A percentile compares a stretch with the other conserved stretches of the same genome.
These are phyloP conservation scores for Drosophila helvetica DNA, from an alignment of 2,888 invertebrate species.

Conservation along the genomic window DNA sequence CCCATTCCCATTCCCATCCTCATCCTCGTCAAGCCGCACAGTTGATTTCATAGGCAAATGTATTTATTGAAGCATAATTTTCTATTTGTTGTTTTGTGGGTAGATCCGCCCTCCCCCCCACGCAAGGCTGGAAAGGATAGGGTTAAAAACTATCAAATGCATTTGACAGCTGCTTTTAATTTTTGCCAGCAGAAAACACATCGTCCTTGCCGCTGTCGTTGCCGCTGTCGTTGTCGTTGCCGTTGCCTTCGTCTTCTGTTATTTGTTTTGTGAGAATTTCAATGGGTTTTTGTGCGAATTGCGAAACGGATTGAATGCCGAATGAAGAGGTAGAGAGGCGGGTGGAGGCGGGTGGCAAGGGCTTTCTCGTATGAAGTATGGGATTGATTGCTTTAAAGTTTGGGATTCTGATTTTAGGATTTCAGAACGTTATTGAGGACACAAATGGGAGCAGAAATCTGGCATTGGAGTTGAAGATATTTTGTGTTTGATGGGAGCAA, in stretches of 20 bases:
- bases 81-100: slow-evolving; percentile 53
- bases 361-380: background rate
- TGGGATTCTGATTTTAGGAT: background rate
- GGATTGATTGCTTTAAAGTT: slow-evolving; percentile 37
- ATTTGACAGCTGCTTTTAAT: slow-evolving; percentile 73
- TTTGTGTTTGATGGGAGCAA: no score
- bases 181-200: slow-evolving; percentile 43
- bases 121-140: slow-evolving; percentile 20
- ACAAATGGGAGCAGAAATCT: background rate
- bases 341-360: no score
- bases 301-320: slow-evolving; percentile 8
- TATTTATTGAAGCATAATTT: slow-evolving; percentile 78
- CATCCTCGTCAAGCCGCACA: background rate
- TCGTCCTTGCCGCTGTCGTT: background rate
- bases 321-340: background rate
- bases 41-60: slow-evolving; percentile 49
- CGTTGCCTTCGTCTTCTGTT: slow-evolving; percentile 14
- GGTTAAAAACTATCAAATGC: slow-evolving; percentile 68
- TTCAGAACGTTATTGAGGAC: background rate
- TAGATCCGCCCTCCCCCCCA: background rate
- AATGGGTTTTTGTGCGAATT: slow-evolving; percentile 27
- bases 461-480: no score
- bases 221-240: background rate
- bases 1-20: background rate
- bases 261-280: slow-evolving; percentile 32